Evolutionary conservation across 1,140 invertebrate genomes (phyloP), one percentile per base, ranked within the genome.

Genomic region (Cherax quadricarinatus): DNA sequence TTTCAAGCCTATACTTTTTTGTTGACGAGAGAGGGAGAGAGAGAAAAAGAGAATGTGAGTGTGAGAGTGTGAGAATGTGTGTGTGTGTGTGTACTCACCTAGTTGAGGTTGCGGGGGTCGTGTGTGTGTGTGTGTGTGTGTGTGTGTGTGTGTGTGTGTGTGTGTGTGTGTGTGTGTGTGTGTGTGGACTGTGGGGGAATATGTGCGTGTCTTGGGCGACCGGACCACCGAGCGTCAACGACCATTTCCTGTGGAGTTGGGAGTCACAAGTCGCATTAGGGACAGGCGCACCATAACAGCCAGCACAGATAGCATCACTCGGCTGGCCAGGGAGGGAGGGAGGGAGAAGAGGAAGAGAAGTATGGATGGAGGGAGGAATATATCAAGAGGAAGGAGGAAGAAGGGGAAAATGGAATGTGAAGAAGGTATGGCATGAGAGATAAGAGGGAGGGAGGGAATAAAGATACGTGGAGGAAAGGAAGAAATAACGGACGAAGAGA

Each of bases 241-340:
- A 70, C 66, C 66, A 70, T 70, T 70, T 18, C 66, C 16, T 70
- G 16, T 21, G 5, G 66, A 70, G 66, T 18, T 70, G 66, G 66
- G 66, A 18, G 21, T 12, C 66, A 70, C 57, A 21, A 70, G 66
- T 70, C 18, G 66, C 66, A 21, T 70, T n/a, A 70, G 66, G 18
- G 66, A 70, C 14, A 70, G 14, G 66, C 66, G 18, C 14, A n/a
- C 66, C 12, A 70, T 70, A 70, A 70, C 21, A 70, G 66, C 66
- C 66, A 6, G 66, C 66, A n/a, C 66, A 70, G 66, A 70, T 70
- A 70, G 66, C 66, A 70, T 70, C 66, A 70, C 66, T 70, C 66
- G 18, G 18, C 5, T 1, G 21, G 66, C 66, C 66, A 21, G 0
- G 18, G 66, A n/a, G 66, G 21, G 18, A 6, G 66, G 21, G 66